These are phyloP conservation scores for Eriosoma lanigerum DNA, from an alignment of 1,140 invertebrate genomes.

Conservation along the genomic window DNA sequence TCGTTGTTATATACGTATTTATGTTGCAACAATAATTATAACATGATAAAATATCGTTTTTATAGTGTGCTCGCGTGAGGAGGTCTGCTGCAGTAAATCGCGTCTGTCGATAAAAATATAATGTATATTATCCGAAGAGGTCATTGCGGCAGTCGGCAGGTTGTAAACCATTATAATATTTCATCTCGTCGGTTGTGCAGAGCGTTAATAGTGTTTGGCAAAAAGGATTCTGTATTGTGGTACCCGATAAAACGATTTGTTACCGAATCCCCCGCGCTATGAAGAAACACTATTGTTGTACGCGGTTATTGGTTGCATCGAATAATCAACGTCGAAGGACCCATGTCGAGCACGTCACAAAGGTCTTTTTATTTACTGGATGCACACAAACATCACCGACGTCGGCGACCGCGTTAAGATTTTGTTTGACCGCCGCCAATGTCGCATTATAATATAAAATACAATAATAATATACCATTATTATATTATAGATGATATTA, in stretches of 20 bases:
- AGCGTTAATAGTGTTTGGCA: conserved; percentile 21
- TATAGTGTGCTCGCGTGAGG: neutral
- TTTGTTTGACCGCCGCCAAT: conserved; percentile 25
- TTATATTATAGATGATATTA: no score
- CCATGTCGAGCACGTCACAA: conserved; percentile 18
- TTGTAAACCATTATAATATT: conserved; percentile 13
- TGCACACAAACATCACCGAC: conserved; percentile 7
- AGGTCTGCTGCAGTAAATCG: neutral
- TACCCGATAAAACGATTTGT: conserved; percentile 36
- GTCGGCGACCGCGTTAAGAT: conserved; percentile 2
- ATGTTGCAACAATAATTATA: neutral
- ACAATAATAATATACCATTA: no score
- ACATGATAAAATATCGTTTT: conserved; percentile 18
- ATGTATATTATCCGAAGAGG: neutral
- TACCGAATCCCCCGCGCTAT: neutral
- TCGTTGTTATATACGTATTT: neutral
- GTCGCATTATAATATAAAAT: neutral
- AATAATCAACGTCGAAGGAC: conserved; percentile 20
- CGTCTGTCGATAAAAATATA: neutral
- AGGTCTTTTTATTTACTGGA: conserved; percentile 12
- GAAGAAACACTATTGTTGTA: conserved; percentile 13
- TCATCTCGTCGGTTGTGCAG: neutral
- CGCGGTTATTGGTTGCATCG: neutral
- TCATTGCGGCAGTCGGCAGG: conserved; percentile 17
- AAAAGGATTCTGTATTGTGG: conserved; percentile 29